Evolutionary conservation across 2,113 vertebrate genomes (phyloP), one percentile per base, ranked within the genome.

Genomic region (Lontra canadensis): DNA sequence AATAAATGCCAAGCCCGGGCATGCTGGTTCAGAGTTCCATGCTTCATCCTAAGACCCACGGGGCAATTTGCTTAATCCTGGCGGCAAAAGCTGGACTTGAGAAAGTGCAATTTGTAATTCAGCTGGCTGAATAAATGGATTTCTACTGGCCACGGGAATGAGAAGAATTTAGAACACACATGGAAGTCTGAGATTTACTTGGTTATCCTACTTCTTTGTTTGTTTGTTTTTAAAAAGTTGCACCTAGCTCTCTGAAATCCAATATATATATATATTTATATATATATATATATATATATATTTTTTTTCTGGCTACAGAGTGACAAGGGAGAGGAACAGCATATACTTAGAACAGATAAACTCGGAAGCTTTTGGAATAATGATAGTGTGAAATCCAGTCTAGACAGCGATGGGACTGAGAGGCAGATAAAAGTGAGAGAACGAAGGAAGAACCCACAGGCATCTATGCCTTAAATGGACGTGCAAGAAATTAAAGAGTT

Each of bases 21-120:
- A 69, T 6, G 65, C 65, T 52, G 78, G 4, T 12, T 95, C 42
- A 11, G 55, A 90, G 52, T 69, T 57, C 90, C 85, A 17, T 94
- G 83, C 84, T 97, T 94, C 96, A 86, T 96, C 88, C 49, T 90
- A 80, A 59, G 76, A 90, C 76, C 94, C 83, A 94, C 26, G 52
- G 88, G 96, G 81, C 52, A 92, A 95, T 95, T 97, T 95, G 92
- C 96, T 84, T 95, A 95, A 96, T 98, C 96, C 97, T 98, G 90
- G 78, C 88, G 97, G 78, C 3, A n/a, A 94, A 89, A 97, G 34
- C 84, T 89, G 82, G 88, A 93, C 71, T 94, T 98, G 93, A 63
- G 97, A 73, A 97, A 89, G 88, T 98, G 61, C 34, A 61, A 94
- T 98, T 97, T 97, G 92, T 96, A 98, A 79, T 63, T 90, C 95